Conservation (phyloP, 2,797 vertebrate species). For the Linurgus olivaceus region DNA sequence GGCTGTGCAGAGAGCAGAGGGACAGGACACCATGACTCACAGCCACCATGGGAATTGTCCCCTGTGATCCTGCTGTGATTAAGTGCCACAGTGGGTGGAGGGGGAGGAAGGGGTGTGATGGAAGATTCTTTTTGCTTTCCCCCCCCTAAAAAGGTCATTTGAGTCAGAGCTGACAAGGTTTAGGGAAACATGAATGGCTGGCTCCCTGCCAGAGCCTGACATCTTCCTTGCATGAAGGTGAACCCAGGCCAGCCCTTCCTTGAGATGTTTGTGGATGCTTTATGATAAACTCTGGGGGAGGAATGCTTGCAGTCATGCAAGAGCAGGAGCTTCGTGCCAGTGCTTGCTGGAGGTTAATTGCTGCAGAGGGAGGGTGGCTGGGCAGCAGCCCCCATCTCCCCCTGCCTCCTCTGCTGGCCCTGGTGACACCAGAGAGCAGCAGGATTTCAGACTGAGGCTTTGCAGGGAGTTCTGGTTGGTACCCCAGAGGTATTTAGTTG, state of each 20-base stretch:
- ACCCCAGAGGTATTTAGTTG: background rate
- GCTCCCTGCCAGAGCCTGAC: conserved; percentile 45
- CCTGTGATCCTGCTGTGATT: background rate
- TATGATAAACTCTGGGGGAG: conserved; percentile 21
- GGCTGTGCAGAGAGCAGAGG: background rate
- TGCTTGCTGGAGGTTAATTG: conserved; percentile 19
- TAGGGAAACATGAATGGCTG: conserved; percentile 46
- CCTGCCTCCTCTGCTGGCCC: background rate
- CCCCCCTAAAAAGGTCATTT: background rate
- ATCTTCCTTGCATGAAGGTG: conserved; percentile 54
- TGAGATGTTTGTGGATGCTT: conserved; percentile 49
- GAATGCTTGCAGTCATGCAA: conserved; percentile 44
- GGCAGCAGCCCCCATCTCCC: background rate
- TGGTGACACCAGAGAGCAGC: background rate
- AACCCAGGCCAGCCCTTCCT: conserved; percentile 55
- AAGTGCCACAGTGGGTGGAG: conserved; percentile 6
- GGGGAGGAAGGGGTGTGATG: conserved; percentile 44
- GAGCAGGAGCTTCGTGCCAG: conserved; percentile 23
- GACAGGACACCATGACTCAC: background rate
- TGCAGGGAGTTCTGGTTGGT: background rate
- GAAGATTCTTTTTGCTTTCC: background rate
- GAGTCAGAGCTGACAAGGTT: conserved; percentile 41
- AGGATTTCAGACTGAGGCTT: background rate
- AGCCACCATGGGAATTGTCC: background rate
- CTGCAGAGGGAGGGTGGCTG: background rate